These are phyloP conservation scores for Brenthis daphne DNA, from an alignment of 2,888 invertebrate species.

Conservation along the genomic window DNA sequence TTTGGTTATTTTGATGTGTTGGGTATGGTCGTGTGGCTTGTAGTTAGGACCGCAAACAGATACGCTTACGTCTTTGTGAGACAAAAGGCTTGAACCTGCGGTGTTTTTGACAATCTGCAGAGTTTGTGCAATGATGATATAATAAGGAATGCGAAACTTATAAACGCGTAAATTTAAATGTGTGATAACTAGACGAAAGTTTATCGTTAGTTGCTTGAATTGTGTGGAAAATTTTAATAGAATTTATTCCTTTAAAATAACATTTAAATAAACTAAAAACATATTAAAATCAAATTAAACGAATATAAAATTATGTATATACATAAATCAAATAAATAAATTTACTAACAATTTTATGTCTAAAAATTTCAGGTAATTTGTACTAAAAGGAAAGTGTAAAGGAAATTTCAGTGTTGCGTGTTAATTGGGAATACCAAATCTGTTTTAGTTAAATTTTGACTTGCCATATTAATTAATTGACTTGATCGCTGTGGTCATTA, in stretches of 20 bases:
- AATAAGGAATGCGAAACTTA: constrained; percentile 4
- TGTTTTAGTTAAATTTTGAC: constrained; percentile 7
- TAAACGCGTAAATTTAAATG: background rate
- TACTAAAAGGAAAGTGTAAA: constrained; percentile 12
- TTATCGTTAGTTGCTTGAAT: constrained; percentile 5
- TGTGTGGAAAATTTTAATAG: constrained; percentile 5
- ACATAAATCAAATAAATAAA: background rate
- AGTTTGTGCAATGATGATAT: constrained; percentile 32
- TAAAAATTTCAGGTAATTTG: background rate
- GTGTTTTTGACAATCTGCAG: constrained; percentile 40
- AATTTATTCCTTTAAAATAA: background rate
- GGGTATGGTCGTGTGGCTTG: constrained; percentile 74
- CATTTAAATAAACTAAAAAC: background rate
- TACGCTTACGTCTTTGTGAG: constrained; percentile 67
- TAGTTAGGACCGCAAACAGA: constrained; percentile 63
- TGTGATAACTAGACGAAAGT: constrained; percentile 2
- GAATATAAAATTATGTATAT: background rate
- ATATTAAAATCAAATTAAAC: background rate
- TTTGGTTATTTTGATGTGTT: constrained; percentile 71
- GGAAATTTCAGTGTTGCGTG: constrained; percentile 15
- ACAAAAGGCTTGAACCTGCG: constrained; percentile 56
- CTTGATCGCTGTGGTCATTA: background rate
- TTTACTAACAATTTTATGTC: background rate
- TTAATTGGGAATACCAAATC: constrained; percentile 19
- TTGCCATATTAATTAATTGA: background rate